These are phyloP conservation scores for Drosophila ezoana DNA, from an alignment of 2,888 invertebrate genomes.

Conservation along the genomic window DNA sequence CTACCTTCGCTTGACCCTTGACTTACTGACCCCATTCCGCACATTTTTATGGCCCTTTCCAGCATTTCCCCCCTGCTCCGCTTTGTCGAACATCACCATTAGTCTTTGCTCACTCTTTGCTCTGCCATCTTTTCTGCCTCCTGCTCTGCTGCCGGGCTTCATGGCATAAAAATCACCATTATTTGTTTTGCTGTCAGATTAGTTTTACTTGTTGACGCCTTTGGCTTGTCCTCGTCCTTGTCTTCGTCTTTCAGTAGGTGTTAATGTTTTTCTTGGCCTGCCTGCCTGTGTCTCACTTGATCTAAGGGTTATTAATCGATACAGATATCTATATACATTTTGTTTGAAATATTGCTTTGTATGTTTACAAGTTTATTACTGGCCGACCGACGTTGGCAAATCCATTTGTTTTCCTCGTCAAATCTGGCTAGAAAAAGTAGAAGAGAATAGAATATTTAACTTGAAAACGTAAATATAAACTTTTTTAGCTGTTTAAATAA, in stretches of 20 bases:
- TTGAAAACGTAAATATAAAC: no score
- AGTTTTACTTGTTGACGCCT: conserved; percentile 75
- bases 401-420: neutral
- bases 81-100: conserved; percentile 74
- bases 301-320: conserved; percentile 55
- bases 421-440: neutral
- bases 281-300: conserved; percentile 24
- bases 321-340: conserved; percentile 9
- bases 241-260: conserved; percentile 43
- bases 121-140: neutral
- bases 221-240: conserved; percentile 33
- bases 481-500: no score
- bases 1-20: conserved; percentile 6
- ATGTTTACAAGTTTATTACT: conserved; percentile 25
- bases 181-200: conserved; percentile 79
- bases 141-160: conserved; percentile 27
- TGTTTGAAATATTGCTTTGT: conserved; percentile 44
- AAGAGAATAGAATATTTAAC: no score
- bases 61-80: conserved; percentile 35
- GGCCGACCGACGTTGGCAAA: neutral
- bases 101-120: conserved; percentile 46
- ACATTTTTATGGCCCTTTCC: conserved; percentile 17
- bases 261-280: conserved; percentile 46
- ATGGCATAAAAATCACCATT: conserved; percentile 67
- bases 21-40: conserved; percentile 53